Evolutionary conservation across 2,888 invertebrate species (phyloP), one percentile per base, ranked within the genome.

Genomic region (Hyposoter didymator): DNA sequence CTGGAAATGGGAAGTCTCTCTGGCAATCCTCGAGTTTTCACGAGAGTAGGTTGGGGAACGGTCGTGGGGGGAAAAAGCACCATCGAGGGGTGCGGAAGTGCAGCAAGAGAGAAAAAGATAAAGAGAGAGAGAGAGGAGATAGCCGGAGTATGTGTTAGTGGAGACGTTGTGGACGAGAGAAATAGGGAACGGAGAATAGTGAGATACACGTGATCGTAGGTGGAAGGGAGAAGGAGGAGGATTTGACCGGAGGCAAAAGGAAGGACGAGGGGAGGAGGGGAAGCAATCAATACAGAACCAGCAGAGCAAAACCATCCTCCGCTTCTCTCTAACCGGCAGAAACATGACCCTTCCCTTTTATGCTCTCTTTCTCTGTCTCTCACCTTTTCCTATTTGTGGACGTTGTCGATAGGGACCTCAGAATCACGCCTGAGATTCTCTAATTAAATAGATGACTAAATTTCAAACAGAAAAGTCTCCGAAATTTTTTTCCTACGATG

Each of bases 271-370:
- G 89, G 89, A 90, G 88, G 88, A 91, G 91, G 88, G 91, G 91
- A 89, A 91, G 93, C 92, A 93, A 93, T 93, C 93, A 93, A 93
- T 93, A 93, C 92, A 91, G 92, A 91, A 90, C 92, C 91, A 92
- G 90, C 92, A 89, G 91, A 92, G 92, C 91, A 91, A 92, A 93
- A 92, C 91, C 93, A 91, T 93, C 92, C 90, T 79, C 79, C 72
- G 80, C 70, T 86, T 82, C 73, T 82, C 87, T 88, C 89, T 87
- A 89, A 89, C 89, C 87, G 85, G 87, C 90, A 88, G 90, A 87
- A 90, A 89, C 90, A 88, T 88, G 84, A 72, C 49, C 69, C 72
- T 66, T 39, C 69, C 52, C 76, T 82, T 59, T 70, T 64, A n/a
- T 70, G 35, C 64, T 52, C 39, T 59, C 62, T 32, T 66, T 17